These are phyloP conservation scores for Drosophila nebulosa DNA, from an alignment of 1,140 invertebrate species.

Conservation along the genomic window DNA sequence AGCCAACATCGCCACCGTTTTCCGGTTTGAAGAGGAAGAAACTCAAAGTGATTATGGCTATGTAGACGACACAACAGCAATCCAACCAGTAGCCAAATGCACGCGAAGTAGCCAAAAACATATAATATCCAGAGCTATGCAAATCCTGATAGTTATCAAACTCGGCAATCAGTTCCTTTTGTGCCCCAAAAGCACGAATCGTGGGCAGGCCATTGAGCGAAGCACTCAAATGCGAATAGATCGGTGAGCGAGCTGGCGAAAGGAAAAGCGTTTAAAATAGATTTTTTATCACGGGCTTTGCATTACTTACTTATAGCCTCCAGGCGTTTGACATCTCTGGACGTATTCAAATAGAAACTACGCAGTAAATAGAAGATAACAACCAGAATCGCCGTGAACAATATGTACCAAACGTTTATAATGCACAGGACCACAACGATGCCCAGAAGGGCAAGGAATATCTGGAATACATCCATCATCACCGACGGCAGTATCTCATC, in stretches of 20 bases:
- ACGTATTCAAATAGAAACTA: slow-evolving; percentile 90
- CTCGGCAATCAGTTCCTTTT: slow-evolving; percentile 89
- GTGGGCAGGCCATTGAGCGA: slow-evolving; percentile 94
- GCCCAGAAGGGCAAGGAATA: slow-evolving; percentile 87
- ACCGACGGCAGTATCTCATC: slow-evolving; percentile 91
- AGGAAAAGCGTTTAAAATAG: not conserved
- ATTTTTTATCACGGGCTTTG: not conserved
- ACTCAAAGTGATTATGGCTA: slow-evolving; percentile 86
- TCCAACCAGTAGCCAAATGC: slow-evolving; percentile 91
- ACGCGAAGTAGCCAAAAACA: slow-evolving; percentile 85
- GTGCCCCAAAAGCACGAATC: slow-evolving; percentile 91
- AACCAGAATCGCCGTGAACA: slow-evolving; percentile 86
- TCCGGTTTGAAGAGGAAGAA: slow-evolving; percentile 85
- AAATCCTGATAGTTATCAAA: slow-evolving; percentile 90
- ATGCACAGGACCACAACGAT: slow-evolving; percentile 88
- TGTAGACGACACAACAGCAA: slow-evolving; percentile 88
- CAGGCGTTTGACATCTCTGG: slow-evolving; percentile 92
- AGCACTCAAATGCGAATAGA: slow-evolving; percentile 93
- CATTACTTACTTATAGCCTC: slow-evolving; percentile 91
- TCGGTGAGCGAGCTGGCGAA: slow-evolving; percentile 86
- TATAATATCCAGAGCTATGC: slow-evolving; percentile 85
- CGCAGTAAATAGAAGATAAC: slow-evolving; percentile 88
- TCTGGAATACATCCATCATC: slow-evolving; percentile 88
- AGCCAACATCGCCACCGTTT: slow-evolving; percentile 88
- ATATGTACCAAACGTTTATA: slow-evolving; percentile 88